A percentile compares a stretch with the other conserved stretches of the same genome.
Conservation (phyloP, 1,140 invertebrate genomes). For the Musca vetustissima region DNA sequence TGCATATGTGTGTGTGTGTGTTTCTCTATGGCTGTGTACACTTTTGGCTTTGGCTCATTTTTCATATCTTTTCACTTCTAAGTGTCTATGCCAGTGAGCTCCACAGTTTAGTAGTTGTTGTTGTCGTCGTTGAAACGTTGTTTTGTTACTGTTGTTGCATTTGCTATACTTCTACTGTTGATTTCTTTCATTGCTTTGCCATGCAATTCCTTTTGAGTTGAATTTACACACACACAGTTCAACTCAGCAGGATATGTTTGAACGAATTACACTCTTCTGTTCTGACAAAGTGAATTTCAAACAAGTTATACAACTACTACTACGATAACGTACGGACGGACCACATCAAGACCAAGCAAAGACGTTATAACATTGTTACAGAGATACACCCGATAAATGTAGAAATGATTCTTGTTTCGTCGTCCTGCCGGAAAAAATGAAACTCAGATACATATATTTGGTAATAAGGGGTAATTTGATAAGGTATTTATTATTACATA, state of each 20-base stretch:
- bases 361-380: neutral
- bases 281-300: slow-evolving; percentile 11
- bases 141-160: neutral
- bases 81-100: no score
- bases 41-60: no score
- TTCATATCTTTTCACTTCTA: no score
- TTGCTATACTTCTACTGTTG: no score
- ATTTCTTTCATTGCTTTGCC: no score
- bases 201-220: neutral
- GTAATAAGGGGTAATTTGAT: no score
- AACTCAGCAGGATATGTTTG: slow-evolving; percentile 5
- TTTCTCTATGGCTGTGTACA: no score
- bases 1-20: no score
- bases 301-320: neutral
- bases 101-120: neutral
- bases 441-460: neutral
- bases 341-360: no score
- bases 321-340: no score
- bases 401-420: neutral
- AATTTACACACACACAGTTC: neutral
- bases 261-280: slow-evolving; percentile 1
- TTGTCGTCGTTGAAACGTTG: neutral
- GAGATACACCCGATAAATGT: slow-evolving; percentile 1
- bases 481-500: no score
- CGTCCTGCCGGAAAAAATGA: no score